Base-by-base conservation (phyloP, 1,140 invertebrate genomes). In the Pogonomyrmex barbatus region DNA sequence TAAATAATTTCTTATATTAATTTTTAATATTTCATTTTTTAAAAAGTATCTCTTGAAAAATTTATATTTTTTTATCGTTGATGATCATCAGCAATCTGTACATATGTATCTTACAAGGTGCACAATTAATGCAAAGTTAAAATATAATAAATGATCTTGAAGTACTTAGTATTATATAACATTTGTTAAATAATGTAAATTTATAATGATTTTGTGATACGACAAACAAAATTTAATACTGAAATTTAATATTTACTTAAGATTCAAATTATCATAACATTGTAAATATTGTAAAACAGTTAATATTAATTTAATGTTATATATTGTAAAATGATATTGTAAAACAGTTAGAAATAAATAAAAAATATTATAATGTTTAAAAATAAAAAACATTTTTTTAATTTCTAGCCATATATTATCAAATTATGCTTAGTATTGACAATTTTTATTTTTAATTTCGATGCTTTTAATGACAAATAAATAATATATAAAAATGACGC, bases 291-390 rank as follows among this genome's bases (percentile, higher is more conserved):
- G 24, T 24, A 24, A 24, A 24, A 24, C 0, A 24, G 24, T 24
- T n/a, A n/a, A n/a, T n/a, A n/a, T n/a, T n/a, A n/a, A n/a, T n/a
- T 24, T 24, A 24, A 24, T 24, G 0, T 24, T 24, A 24, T 24
- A 24, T 24, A 24, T 24, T 24, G 24, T 24, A 24, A 24, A 24
- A 24, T n/a, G n/a, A 24, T 24, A 24, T 24, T 24, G 24, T 24
- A 24, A 24, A 24, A 24, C 24, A 24, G 14, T 4, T 3, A 67
- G 6, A 8, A 42, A 54, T 33, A 4, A 17, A 17, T 24, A 54
- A 54, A 71, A 71, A 33, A 14, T 9, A 67, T 45, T 67, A 24
- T n/a, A 63, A 75, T 12, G 30, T 54, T 75, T 4, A 39, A 54
- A 73, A 50, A 52, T 50, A 8, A 10, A 75, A 42, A 8, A 39